These are phyloP conservation scores for Agonopterix subpropinquella DNA, from an alignment of 2,888 invertebrate genomes.

Conservation along the genomic window DNA sequence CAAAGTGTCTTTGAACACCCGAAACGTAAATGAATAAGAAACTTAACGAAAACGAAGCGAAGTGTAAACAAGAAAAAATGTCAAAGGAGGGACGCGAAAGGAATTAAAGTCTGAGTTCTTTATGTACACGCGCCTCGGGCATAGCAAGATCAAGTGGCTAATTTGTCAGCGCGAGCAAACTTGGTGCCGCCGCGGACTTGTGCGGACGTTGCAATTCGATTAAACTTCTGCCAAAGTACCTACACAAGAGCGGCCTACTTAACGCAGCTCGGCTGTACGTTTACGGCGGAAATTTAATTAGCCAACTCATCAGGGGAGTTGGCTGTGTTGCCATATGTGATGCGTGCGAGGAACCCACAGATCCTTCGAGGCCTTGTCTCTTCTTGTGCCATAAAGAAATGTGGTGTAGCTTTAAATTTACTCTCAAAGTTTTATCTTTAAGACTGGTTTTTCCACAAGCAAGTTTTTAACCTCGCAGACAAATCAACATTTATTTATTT, in stretches of 20 bases:
- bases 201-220: conserved; percentile 67
- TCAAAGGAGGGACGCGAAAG: conserved; percentile 32
- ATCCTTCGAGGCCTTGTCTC: neutral
- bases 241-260: conserved; percentile 55
- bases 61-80: conserved; percentile 36
- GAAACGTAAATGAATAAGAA: conserved; percentile 19
- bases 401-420: too few relatives aligned
- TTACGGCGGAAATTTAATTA: conserved; percentile 65
- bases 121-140: conserved; percentile 45
- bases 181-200: conserved; percentile 40
- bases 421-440: too few relatives aligned
- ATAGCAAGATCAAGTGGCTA: conserved; percentile 59
- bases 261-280: conserved; percentile 56
- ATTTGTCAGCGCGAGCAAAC: conserved; percentile 65
- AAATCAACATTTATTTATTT: too few relatives aligned
- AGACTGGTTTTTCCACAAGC: too few relatives aligned
- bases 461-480: too few relatives aligned
- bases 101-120: conserved; percentile 47
- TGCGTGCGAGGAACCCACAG: conserved; percentile 10
- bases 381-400: too few relatives aligned
- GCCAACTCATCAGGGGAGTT: conserved; percentile 47
- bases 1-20: conserved; percentile 11
- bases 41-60: conserved; percentile 29
- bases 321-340: conserved; percentile 21
- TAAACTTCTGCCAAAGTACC: conserved; percentile 63